phyloP scores from a whole-genome alignment of 2,888 invertebrate species.

The Sicus ferrugineus region DNA sequence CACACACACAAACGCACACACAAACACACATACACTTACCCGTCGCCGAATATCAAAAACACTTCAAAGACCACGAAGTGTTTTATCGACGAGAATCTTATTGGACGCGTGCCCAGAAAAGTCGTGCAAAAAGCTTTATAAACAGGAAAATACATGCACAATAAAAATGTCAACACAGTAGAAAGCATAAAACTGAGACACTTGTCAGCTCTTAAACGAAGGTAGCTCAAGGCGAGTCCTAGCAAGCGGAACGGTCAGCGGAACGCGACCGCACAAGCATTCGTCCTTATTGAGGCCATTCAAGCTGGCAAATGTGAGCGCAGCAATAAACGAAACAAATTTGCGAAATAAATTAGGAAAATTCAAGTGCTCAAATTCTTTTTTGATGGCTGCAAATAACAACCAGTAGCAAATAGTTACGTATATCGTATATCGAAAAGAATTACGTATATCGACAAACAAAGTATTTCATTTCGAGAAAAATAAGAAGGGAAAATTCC shows the following conservation, averaged over 20 bases:
- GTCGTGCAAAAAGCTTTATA: not conserved
- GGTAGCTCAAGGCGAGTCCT: not conserved
- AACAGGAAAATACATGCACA: constrained; percentile 15
- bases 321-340: constrained; percentile 17
- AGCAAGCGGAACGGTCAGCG: not conserved
- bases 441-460: no score
- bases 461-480: no score
- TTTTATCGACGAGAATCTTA: constrained; percentile 1
- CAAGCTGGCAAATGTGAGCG: not conserved
- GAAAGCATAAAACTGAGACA: constrained; percentile 16
- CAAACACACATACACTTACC: not conserved
- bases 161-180: constrained; percentile 15
- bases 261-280: not conserved
- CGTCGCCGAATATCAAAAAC: not conserved
- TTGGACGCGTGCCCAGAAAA: constrained; percentile 22
- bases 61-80: constrained; percentile 8
- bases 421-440: no score
- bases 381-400: not conserved
- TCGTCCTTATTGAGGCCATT: not conserved
- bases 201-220: constrained; percentile 23
- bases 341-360: constrained; percentile 14
- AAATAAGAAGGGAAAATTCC: no score
- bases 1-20: not conserved
- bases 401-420: no score
- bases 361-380: not conserved